A percentile compares a stretch with the other conserved stretches of the same genome.
phyloP scores from a whole-genome alignment of 2,797 vertebrate species.

The Kryptopterus vitreolus region DNA sequence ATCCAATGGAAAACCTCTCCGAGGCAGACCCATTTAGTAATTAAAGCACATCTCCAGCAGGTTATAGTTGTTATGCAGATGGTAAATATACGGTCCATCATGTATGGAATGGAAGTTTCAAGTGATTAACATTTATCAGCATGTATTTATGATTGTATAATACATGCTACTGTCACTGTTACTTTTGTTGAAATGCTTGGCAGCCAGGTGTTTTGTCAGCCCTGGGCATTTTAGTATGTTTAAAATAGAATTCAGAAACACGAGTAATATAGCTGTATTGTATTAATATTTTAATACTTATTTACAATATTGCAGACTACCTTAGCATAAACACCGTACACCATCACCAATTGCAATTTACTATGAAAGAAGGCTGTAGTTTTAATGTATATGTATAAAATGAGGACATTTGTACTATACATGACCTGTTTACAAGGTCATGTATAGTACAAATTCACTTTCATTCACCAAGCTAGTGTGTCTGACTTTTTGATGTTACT shows the following conservation, averaged over 20 bases:
- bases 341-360: neutral
- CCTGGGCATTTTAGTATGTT: no score
- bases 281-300: no score
- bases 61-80: neutral
- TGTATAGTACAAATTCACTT: slow-evolving; percentile 30
- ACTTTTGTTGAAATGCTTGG: neutral
- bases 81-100: neutral
- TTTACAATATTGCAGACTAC: neutral
- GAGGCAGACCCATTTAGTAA: neutral
- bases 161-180: neutral
- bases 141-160: neutral
- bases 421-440: slow-evolving; percentile 4
- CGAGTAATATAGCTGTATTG: neutral
- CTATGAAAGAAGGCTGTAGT: neutral
- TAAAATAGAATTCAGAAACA: neutral
- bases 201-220: neutral
- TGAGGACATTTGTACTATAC: slow-evolving; percentile 14
- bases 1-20: neutral
- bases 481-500: slow-evolving; percentile 27
- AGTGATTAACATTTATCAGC: neutral
- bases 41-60: neutral
- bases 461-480: slow-evolving; percentile 7
- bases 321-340: neutral
- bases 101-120: neutral
- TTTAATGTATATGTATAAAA: neutral